These are phyloP conservation scores for Cynoglossus semilaevis DNA, from an alignment of 2,113 vertebrate species.

Conservation along the genomic window DNA sequence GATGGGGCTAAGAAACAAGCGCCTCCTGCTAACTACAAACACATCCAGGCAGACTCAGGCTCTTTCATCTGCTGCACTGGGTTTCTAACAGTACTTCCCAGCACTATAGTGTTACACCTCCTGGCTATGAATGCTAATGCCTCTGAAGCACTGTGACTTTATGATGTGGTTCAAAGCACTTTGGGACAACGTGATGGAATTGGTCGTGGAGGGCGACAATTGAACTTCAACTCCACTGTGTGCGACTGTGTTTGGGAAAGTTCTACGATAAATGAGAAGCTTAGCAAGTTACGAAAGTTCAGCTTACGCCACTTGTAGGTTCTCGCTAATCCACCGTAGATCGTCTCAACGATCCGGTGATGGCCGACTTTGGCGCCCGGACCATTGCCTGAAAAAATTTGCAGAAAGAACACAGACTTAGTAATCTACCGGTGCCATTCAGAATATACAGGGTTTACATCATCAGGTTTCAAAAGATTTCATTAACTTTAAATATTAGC, in stretches of 20 bases:
- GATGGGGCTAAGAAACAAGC: constrained; percentile 76
- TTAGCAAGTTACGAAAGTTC: too few relatives aligned
- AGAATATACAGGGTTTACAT: too few relatives aligned
- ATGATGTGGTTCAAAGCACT: constrained; percentile 36
- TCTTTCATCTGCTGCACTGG: constrained; percentile 66
- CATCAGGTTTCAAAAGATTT: too few relatives aligned
- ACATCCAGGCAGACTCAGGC: constrained; percentile 59
- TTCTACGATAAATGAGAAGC: too few relatives aligned
- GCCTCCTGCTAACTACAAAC: constrained; percentile 75
- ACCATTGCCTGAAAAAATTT: too few relatives aligned
- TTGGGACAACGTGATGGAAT: constrained; percentile 12
- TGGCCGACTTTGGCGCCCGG: too few relatives aligned
- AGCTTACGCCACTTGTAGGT: too few relatives aligned
- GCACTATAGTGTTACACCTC: constrained; percentile 67
- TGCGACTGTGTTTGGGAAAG: background rate
- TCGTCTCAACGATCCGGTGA: too few relatives aligned
- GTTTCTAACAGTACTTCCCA: constrained; percentile 62
- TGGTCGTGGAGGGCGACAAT: background rate
- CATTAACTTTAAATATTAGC: too few relatives aligned
- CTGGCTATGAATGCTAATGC: constrained; percentile 44
- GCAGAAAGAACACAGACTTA: too few relatives aligned
- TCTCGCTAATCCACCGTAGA: too few relatives aligned
- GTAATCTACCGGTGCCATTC: too few relatives aligned
- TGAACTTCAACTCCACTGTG: constrained; percentile 6
- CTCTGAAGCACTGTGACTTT: constrained; percentile 15